Evolutionary conservation across 2,113 vertebrate species (phyloP).

Genomic region (Aldabrachelys gigantea): DNA sequence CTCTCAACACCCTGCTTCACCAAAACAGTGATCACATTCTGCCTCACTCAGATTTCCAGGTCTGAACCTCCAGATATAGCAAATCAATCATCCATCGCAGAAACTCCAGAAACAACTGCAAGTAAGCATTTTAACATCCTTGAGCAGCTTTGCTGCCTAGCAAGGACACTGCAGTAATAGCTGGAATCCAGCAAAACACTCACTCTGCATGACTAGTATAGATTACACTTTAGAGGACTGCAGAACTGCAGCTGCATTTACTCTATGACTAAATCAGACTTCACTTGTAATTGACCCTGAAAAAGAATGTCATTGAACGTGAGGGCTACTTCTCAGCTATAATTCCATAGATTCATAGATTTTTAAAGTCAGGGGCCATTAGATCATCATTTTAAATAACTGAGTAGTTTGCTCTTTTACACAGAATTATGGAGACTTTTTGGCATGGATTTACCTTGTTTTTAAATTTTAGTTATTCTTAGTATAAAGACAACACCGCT

Average conservation of each 20-base stretch:
- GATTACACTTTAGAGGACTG: slow-evolving; percentile 24
- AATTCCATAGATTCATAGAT: background rate
- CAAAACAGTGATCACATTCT: slow-evolving; percentile 77
- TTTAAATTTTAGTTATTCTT: background rate
- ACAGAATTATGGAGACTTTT: background rate
- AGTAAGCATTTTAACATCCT: slow-evolving; percentile 49
- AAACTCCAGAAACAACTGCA: slow-evolving; percentile 41
- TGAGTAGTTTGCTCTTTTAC: background rate
- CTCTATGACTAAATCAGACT: slow-evolving; percentile 51
- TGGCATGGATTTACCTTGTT: background rate
- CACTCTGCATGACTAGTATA: slow-evolving; percentile 2
- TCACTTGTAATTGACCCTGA: slow-evolving; percentile 37
- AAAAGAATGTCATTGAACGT: slow-evolving; percentile 48
- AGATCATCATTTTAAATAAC: background rate
- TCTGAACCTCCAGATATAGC: slow-evolving; percentile 69
- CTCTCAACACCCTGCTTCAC: slow-evolving; percentile 82
- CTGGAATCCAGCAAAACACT: slow-evolving; percentile 33
- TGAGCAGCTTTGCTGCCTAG: background rate
- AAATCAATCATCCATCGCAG: slow-evolving; percentile 68
- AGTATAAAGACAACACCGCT: background rate
- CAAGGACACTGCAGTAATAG: slow-evolving; percentile 59
- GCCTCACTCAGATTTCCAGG: slow-evolving; percentile 77
- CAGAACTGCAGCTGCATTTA: slow-evolving; percentile 46
- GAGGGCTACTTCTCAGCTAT: slow-evolving; percentile 33
- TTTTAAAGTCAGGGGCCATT: background rate